A percentile compares a stretch with the other conserved stretches of the same genome.
These are phyloP conservation scores for Bombus balteatus DNA, from an alignment of 1,140 invertebrate species.

Conservation along the genomic window DNA sequence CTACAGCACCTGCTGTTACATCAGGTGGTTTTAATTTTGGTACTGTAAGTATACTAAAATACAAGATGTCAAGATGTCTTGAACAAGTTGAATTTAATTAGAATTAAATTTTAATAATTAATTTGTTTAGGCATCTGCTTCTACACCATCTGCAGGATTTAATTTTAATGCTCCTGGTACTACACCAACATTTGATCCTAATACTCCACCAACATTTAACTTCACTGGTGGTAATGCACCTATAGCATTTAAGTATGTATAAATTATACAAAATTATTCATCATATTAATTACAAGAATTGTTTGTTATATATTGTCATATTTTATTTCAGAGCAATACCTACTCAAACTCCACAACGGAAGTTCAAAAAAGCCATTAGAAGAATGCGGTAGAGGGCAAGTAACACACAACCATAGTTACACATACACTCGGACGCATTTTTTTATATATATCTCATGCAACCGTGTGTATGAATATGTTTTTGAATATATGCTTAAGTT, in stretches of 20 bases:
- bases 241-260: constrained; percentile 77
- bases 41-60: constrained; percentile 58
- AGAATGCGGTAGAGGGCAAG: constrained; percentile 73
- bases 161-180: constrained; percentile 75
- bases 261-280: not conserved
- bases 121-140: constrained; percentile 53
- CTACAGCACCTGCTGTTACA: constrained; percentile 48
- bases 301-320: not conserved
- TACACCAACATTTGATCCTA: constrained; percentile 76
- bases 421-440: constrained; percentile 47
- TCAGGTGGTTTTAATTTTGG: constrained; percentile 75
- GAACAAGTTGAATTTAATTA: not conserved
- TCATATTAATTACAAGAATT: not conserved
- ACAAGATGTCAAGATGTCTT: not conserved
- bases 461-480: constrained; percentile 51
- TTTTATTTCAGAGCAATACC: constrained; percentile 65
- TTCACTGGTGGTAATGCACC: constrained; percentile 79
- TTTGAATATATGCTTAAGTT: constrained; percentile 59
- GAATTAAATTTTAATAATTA: not conserved
- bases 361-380: constrained; percentile 80
- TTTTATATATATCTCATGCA: constrained; percentile 46
- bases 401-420: constrained; percentile 44
- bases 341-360: constrained; percentile 58
- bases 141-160: constrained; percentile 70
- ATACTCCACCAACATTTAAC: constrained; percentile 77